Conservation (phyloP, 2,113 vertebrate genomes). For the Propithecus coquereli region DNA sequence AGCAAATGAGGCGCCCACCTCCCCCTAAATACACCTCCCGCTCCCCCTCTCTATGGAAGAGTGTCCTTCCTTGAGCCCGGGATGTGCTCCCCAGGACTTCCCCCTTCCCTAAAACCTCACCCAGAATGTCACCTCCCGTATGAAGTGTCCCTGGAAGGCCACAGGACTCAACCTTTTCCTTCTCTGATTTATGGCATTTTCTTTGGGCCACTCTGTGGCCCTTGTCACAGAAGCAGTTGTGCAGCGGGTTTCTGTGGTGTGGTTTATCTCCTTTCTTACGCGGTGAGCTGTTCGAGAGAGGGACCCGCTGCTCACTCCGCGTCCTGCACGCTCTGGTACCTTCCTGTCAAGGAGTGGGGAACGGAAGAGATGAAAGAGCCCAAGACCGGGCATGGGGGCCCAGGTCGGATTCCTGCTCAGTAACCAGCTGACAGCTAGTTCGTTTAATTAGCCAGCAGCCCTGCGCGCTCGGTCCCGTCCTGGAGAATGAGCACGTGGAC, state of each 20-base stretch:
- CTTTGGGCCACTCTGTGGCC: not conserved
- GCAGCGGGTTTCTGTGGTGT: not conserved
- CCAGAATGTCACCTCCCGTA: not conserved
- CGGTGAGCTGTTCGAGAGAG: not conserved
- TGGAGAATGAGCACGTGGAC: not conserved
- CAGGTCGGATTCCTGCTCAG: not conserved
- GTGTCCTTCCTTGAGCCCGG: not conserved
- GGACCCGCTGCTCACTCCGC: not conserved
- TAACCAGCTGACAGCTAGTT: not conserved
- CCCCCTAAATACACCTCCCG: not conserved
- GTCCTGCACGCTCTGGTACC: too few relatives aligned
- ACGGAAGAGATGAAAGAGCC: not conserved
- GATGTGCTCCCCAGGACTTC: not conserved
- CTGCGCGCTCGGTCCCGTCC: not conserved
- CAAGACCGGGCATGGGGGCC: not conserved
- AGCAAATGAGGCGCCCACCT: not conserved
- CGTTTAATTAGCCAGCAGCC: not conserved
- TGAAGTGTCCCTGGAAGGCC: not conserved
- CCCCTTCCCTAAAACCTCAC: not conserved
- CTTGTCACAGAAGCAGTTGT: not conserved
- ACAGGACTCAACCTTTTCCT: not conserved
- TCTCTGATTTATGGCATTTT: not conserved
- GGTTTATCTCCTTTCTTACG: not conserved
- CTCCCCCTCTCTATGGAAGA: not conserved
- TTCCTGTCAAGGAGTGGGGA: not conserved